Evolutionary conservation across 2,888 invertebrate species (phyloP), one percentile per base, ranked within the genome.

Genomic region (Lumbricus terrestris): DNA sequence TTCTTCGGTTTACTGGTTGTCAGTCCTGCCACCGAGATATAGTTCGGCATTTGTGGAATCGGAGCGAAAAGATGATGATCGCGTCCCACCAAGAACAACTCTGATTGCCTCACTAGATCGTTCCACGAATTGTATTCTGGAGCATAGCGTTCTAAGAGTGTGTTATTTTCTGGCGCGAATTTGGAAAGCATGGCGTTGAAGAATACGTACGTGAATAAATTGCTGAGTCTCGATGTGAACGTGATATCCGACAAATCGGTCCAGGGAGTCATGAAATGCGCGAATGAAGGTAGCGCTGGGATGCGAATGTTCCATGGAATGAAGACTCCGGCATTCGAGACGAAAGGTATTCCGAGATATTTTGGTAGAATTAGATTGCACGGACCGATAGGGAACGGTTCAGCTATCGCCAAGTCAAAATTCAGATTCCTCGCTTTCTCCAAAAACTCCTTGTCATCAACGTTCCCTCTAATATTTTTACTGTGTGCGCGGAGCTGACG

Each of bases 1-100:
- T 91, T 90, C 18, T 91, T 90, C 0, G 92, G 89, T 15, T 91
- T 89, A 35, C 42, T 90, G 15, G 92, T 90, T 11, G 91, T 89
- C 16, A 93, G 38, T n/a, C 92, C 92, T 23, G 93, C 93, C 82
- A 92, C 91, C 20, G 88, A 88, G 23, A 91, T 92, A 20, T 91
- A 88, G 89, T 93, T 92, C 20, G 93, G 92, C 88, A 92, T 88
- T 16, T 88, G 13, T 6, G 92, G 92, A 15, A 88, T 38, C 2
- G 92, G 92, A 82, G 91, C 92, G 89, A 91, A 91, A 34, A 93
- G 88, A 2, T 93, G 88, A 42, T 89, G 88, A 82, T 93, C 93
- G 2, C 42, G n/a, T 11, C 92, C 92, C 15, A 91, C 40, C 18
- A 93, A 82, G 90, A 91, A 92, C 89, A 93, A 34, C 83, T 90